These are phyloP conservation scores for Pristionchus maxplancki DNA, from an alignment of 2,888 invertebrate genomes.

Conservation along the genomic window DNA sequence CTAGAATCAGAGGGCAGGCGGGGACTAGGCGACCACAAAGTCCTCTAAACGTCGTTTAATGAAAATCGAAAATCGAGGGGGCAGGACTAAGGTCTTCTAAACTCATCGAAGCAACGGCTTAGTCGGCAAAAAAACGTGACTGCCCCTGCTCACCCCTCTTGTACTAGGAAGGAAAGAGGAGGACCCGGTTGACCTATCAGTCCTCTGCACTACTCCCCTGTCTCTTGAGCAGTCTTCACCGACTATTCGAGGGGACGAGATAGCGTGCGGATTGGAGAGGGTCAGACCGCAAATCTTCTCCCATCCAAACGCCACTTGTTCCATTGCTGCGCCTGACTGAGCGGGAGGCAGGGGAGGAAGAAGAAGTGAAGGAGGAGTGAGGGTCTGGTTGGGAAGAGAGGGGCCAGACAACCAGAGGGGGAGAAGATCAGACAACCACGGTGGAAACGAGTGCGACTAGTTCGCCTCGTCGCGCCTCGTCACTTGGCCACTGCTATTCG, in stretches of 20 bases:
- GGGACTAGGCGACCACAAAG: neutral
- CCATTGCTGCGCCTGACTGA: neutral
- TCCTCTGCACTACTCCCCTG: neutral
- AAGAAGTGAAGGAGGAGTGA: neutral
- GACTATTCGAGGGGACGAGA: neutral
- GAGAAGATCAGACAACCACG: slow-evolving; percentile 10
- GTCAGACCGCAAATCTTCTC: neutral
- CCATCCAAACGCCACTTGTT: neutral
- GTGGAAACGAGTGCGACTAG: too few relatives aligned
- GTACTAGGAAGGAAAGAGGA: neutral
- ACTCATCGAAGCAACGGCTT: neutral
- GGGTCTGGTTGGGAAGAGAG: neutral
- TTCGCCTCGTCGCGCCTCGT: neutral
- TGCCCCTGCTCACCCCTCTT: neutral
- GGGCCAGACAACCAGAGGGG: neutral
- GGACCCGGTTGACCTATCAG: neutral
- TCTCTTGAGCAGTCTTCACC: neutral
- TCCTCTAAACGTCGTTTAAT: too few relatives aligned
- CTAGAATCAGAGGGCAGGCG: neutral
- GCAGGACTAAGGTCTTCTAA: neutral
- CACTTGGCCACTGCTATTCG: neutral
- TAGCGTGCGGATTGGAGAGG: neutral
- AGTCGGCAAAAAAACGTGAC: neutral
- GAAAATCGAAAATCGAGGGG: too few relatives aligned
- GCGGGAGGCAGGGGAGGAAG: neutral